Conservation (phyloP, 2,888 invertebrate species). For the Anorthoa munda region DNA sequence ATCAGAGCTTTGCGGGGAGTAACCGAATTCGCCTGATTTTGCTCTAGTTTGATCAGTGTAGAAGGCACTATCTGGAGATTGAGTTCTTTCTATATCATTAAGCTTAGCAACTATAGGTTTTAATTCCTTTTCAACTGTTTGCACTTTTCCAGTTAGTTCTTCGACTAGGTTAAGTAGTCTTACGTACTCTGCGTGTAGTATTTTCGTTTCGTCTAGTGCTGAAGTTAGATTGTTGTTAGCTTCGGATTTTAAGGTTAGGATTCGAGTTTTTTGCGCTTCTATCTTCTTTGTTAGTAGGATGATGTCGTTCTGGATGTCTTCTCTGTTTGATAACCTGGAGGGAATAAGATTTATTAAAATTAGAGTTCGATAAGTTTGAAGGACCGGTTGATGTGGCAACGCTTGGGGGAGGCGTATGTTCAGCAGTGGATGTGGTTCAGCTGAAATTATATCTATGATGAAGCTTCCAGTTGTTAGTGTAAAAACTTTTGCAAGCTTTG, state of each 20-base stretch:
- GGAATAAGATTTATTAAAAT: not conserved
- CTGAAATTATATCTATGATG: no score
- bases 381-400: no score
- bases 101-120: slow-evolving; percentile 86
- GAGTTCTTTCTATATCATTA: slow-evolving; percentile 86
- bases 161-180: slow-evolving; percentile 90
- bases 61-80: slow-evolving; percentile 88
- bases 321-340: slow-evolving; percentile 94
- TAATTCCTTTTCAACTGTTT: slow-evolving; percentile 92
- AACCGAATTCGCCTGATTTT: slow-evolving; percentile 88
- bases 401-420: no score
- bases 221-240: slow-evolving; percentile 92
- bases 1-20: slow-evolving; percentile 88
- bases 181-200: slow-evolving; percentile 92
- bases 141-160: slow-evolving; percentile 92
- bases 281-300: slow-evolving; percentile 92
- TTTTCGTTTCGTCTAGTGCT: slow-evolving; percentile 93
- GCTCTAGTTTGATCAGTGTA: slow-evolving; percentile 90
- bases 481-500: no score
- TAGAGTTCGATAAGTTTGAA: not conserved
- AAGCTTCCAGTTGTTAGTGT: no score
- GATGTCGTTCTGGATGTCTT: slow-evolving; percentile 95
- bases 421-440: no score
- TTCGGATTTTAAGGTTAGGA: slow-evolving; percentile 93
- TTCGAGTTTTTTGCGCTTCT: slow-evolving; percentile 92